These are phyloP conservation scores for Caerostris darwini DNA, from an alignment of 1,140 invertebrate genomes.

Conservation along the genomic window DNA sequence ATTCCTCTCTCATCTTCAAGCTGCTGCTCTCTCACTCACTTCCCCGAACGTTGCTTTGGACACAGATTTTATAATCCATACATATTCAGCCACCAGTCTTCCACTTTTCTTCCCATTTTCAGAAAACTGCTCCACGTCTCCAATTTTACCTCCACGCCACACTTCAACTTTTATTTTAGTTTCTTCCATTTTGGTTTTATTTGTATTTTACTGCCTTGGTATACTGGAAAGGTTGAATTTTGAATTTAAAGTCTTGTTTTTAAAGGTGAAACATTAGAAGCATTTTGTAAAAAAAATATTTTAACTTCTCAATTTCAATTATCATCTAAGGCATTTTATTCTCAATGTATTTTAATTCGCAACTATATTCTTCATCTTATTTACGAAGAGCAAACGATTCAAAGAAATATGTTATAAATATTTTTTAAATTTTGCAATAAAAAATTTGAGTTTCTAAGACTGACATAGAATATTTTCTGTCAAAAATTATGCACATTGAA, in stretches of 20 bases:
- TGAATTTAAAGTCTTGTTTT: not conserved
- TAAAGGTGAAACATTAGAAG: not conserved
- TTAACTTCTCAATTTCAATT: not conserved
- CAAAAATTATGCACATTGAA: too few species aligned
- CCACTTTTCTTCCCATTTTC: conserved; percentile 31
- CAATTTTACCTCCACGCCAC: not conserved
- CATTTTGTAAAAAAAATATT: not conserved
- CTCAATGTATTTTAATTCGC: not conserved
- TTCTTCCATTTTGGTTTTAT: not conserved
- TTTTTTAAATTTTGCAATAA: too few species aligned
- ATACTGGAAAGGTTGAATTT: not conserved
- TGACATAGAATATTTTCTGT: too few species aligned
- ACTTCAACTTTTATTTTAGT: not conserved
- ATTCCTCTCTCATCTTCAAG: conserved; percentile 54
- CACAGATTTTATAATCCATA: conserved; percentile 60
- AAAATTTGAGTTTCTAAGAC: too few species aligned
- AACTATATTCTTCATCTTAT: not conserved
- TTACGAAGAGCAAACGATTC: too few species aligned
- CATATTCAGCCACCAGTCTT: conserved; percentile 21
- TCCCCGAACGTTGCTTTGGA: conserved; percentile 33
- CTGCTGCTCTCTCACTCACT: conserved; percentile 1
- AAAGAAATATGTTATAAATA: too few species aligned
- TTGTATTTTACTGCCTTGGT: not conserved
- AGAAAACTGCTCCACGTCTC: not conserved
- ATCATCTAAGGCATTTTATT: not conserved